Evolutionary conservation across 2,797 vertebrate genomes (phyloP).

Genomic region (Astyanax mexicanus): DNA sequence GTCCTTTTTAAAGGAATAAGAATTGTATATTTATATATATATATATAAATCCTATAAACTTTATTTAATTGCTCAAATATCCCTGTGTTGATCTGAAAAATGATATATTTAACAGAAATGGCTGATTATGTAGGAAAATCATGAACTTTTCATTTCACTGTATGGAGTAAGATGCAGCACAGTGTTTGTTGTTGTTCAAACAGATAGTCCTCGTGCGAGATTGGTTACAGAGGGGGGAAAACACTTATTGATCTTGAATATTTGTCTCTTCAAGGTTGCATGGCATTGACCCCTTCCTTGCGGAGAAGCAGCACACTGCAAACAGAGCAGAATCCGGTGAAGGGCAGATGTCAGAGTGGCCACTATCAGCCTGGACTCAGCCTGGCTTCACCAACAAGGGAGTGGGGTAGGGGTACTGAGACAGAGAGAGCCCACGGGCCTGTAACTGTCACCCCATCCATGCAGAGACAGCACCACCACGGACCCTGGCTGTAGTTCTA

Average conservation of each 20-base stretch:
- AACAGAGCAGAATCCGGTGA: slow-evolving; percentile 70
- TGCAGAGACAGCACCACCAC: not conserved
- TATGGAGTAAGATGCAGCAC: not conserved
- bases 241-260: slow-evolving; percentile 84
- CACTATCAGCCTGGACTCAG: slow-evolving; percentile 15
- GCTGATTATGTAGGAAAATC: too few relatives aligned
- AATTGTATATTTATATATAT: too few relatives aligned
- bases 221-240: slow-evolving; percentile 12
- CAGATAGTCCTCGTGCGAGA: slow-evolving; percentile 5
- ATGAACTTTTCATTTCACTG: not conserved
- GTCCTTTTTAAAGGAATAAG: too few relatives aligned
- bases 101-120: too few relatives aligned
- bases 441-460: not conserved
- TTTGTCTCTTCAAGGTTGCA: slow-evolving; percentile 82
- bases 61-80: too few relatives aligned
- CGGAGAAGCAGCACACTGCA: slow-evolving; percentile 69
- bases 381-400: not conserved
- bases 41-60: too few relatives aligned
- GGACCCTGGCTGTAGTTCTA: not conserved
- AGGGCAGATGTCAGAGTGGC: slow-evolving; percentile 68
- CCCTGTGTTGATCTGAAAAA: too few relatives aligned
- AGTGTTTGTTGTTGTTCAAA: slow-evolving; percentile 14
- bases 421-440: not conserved
- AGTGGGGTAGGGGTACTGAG: not conserved
- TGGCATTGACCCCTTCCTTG: slow-evolving; percentile 78